Percentiles rank a stretch among this genome's conserved stretches.
Conservation (phyloP, 2,888 invertebrate genomes). For the Oxycera nigricornis region DNA sequence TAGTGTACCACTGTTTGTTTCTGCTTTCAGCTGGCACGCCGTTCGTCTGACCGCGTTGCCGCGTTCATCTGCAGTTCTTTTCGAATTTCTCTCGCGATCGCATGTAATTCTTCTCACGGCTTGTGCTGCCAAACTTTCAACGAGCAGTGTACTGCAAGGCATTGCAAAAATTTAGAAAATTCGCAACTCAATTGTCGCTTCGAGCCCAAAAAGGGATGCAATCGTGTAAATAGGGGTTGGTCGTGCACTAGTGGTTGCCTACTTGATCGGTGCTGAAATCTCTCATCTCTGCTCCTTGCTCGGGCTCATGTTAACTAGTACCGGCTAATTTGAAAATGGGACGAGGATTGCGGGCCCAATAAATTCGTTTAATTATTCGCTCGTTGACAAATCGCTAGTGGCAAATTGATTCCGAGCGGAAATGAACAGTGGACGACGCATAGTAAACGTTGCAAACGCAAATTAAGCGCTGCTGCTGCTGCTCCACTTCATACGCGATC, state of each 20-base stretch:
- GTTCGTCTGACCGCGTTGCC: not conserved
- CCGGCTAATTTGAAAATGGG: not conserved
- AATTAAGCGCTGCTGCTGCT: slow-evolving; percentile 10
- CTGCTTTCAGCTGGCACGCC: not conserved
- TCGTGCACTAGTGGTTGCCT: not conserved
- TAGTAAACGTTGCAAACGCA: not conserved
- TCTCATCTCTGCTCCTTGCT: not conserved
- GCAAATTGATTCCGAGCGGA: slow-evolving; percentile 33
- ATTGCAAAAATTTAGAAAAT: slow-evolving; percentile 9
- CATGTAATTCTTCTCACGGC: not conserved
- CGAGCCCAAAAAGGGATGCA: not conserved
- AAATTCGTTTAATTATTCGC: slow-evolving; percentile 26
- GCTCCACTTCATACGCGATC: not conserved
- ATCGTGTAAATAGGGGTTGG: not conserved
- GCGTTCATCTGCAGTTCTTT: not conserved
- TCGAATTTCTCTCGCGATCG: not conserved
- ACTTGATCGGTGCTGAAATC: not conserved
- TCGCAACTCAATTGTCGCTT: no score
- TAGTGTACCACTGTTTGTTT: slow-evolving; percentile 17
- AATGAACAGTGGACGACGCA: slow-evolving; percentile 9
- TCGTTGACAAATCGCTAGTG: slow-evolving; percentile 31
- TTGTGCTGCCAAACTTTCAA: not conserved
- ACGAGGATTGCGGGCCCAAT: slow-evolving; percentile 1
- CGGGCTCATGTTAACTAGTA: not conserved
- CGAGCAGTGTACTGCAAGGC: not conserved